Percentiles rank a stretch among this genome's conserved stretches.
phyloP scores from a whole-genome alignment of 2,888 invertebrate genomes.

The Drosophila ustulata region DNA sequence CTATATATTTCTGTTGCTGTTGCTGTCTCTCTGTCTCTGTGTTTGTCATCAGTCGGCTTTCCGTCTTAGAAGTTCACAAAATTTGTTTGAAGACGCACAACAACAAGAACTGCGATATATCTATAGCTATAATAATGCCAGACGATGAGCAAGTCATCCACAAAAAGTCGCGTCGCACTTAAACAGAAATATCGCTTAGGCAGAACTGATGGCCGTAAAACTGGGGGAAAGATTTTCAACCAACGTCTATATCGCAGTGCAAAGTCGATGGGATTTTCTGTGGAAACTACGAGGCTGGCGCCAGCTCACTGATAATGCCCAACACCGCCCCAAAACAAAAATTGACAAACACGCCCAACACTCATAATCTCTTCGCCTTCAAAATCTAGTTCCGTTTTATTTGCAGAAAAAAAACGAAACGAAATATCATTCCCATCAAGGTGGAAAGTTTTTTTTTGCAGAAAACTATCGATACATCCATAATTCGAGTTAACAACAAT shows the following conservation, averaged over 20 bases:
- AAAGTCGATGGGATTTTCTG: constrained; percentile 32
- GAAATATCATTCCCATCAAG: too few species aligned
- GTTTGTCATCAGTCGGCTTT: constrained; percentile 41
- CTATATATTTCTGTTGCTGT: constrained; percentile 22
- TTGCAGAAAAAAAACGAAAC: neutral
- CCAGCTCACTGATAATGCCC: constrained; percentile 34
- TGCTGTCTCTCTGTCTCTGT: constrained; percentile 7
- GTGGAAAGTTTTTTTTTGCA: neutral
- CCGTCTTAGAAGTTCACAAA: constrained; percentile 40
- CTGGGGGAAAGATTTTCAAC: constrained; percentile 35
- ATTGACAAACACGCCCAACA: neutral
- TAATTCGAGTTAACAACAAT: too few species aligned
- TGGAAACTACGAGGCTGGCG: constrained; percentile 30
- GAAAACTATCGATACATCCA: neutral
- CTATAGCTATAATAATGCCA: constrained; percentile 3
- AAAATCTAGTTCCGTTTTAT: neutral
- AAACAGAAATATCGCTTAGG: constrained; percentile 35
- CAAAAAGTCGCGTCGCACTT: constrained; percentile 37
- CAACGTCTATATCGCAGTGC: constrained; percentile 1
- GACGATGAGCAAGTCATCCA: constrained; percentile 43
- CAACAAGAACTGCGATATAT: constrained; percentile 19
- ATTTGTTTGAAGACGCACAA: constrained; percentile 40
- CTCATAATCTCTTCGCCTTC: neutral
- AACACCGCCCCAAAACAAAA: neutral
- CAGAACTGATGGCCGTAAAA: constrained; percentile 19